Conservation (phyloP, 2,797 vertebrate species). For the Channa striata region DNA sequence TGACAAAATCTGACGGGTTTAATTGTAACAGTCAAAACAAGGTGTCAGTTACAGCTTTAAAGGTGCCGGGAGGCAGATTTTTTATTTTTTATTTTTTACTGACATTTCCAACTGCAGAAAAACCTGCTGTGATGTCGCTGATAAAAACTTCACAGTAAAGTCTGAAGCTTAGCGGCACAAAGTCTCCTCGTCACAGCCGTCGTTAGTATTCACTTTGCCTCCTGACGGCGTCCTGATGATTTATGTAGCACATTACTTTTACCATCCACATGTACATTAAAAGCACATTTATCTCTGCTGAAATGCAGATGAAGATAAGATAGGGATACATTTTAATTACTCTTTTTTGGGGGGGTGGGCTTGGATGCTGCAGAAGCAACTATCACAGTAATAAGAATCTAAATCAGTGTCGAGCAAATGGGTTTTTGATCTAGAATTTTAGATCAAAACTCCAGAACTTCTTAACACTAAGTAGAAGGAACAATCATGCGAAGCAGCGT, state of each 20-base stretch:
- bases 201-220: conserved; percentile 45
- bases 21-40: too few species aligned
- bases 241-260: conserved; percentile 44
- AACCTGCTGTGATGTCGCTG: not conserved
- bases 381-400: conserved; percentile 11
- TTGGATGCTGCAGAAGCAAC: conserved; percentile 8
- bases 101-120: too few species aligned
- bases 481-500: conserved; percentile 1
- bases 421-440: conserved; percentile 3
- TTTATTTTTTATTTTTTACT: too few species aligned
- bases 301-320: conserved; percentile 48
- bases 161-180: not conserved
- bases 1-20: too few species aligned
- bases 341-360: not conserved
- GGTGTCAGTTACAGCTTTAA: too few species aligned
- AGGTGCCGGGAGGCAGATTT: too few species aligned
- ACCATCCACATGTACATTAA: conserved; percentile 26
- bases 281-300: conserved; percentile 27
- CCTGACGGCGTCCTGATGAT: conserved; percentile 23
- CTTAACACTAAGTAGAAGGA: not conserved
- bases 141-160: conserved; percentile 1
- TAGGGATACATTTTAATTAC: conserved; percentile 40
- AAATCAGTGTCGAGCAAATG: conserved; percentile 23
- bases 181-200: conserved; percentile 9
- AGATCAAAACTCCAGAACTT: conserved; percentile 19